These are phyloP conservation scores for Sarotherodon lohbergeri DNA, from an alignment of 2,113 vertebrate genomes.

Conservation along the genomic window DNA sequence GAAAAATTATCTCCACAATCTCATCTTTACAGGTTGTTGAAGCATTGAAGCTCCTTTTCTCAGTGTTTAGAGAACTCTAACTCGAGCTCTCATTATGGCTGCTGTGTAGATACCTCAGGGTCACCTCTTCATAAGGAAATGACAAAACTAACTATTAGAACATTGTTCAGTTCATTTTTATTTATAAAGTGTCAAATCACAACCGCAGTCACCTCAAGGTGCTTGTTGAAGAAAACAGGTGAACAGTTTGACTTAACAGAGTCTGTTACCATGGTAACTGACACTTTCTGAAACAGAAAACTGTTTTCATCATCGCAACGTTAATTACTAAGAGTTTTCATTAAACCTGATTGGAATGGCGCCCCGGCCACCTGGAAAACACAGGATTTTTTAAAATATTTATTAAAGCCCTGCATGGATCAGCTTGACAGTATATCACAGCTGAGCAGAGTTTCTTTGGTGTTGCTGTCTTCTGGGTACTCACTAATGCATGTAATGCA, in stretches of 20 bases:
- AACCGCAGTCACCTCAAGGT: background rate
- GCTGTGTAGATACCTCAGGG: background rate
- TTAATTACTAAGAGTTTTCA: background rate
- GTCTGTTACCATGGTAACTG: background rate
- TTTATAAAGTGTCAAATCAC: background rate
- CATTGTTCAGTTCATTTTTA: background rate
- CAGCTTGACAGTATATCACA: background rate
- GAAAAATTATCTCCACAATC: background rate
- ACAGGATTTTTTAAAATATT: background rate
- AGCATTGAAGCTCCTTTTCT: background rate
- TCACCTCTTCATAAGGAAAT: background rate
- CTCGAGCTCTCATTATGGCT: background rate
- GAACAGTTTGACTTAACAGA: background rate
- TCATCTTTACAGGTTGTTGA: background rate
- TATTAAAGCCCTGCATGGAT: background rate
- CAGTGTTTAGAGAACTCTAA: background rate
- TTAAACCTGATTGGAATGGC: background rate
- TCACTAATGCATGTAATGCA: background rate
- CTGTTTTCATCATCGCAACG: background rate
- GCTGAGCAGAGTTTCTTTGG: background rate
- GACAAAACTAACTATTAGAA: background rate
- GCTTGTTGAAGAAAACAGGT: background rate
- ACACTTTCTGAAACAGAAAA: background rate
- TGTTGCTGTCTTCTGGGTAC: background rate
- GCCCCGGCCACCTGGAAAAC: accelerated